phyloP scores from a whole-genome alignment of 2,888 invertebrate genomes.

The Lymantria dispar region DNA sequence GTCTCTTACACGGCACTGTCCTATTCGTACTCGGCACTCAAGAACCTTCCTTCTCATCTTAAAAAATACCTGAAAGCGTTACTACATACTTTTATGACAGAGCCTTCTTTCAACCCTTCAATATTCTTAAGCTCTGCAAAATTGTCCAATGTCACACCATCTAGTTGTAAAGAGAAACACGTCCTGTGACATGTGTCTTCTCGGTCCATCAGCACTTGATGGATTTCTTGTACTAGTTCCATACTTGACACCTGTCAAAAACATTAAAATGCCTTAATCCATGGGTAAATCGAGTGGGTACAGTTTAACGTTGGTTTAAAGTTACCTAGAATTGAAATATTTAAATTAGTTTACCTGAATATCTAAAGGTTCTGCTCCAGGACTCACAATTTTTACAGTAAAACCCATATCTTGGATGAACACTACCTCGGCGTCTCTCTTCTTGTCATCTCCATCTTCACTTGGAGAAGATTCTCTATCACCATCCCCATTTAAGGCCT shows the following conservation, averaged over 20 bases:
- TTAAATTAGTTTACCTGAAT: slow-evolving; percentile 87
- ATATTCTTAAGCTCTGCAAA: slow-evolving; percentile 99
- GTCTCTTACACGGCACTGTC: too few species aligned
- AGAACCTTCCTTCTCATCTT: too few species aligned
- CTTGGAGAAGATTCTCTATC: slow-evolving; percentile 72
- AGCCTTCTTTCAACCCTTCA: slow-evolving; percentile 96
- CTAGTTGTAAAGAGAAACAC: slow-evolving; percentile 97
- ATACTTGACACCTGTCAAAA: slow-evolving; percentile 92
- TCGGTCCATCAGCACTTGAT: slow-evolving; percentile 98
- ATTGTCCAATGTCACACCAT: slow-evolving; percentile 96
- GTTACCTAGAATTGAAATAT: neutral
- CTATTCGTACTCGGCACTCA: too few species aligned
- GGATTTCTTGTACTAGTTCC: slow-evolving; percentile 98
- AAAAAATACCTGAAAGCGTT: neutral
- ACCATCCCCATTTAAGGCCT: slow-evolving; percentile 66
- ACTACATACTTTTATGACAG: slow-evolving; percentile 90
- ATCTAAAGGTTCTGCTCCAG: slow-evolving; percentile 95
- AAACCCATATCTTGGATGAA: slow-evolving; percentile 96
- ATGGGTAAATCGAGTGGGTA: too few species aligned
- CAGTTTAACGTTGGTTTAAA: too few species aligned
- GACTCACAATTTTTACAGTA: slow-evolving; percentile 96
- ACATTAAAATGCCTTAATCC: neutral
- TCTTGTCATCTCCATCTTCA: slow-evolving; percentile 81
- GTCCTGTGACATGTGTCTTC: slow-evolving; percentile 99
- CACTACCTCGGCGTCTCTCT: slow-evolving; percentile 89